phyloP scores from a whole-genome alignment of 2,113 vertebrate species.

The Malaclemys terrapin region DNA sequence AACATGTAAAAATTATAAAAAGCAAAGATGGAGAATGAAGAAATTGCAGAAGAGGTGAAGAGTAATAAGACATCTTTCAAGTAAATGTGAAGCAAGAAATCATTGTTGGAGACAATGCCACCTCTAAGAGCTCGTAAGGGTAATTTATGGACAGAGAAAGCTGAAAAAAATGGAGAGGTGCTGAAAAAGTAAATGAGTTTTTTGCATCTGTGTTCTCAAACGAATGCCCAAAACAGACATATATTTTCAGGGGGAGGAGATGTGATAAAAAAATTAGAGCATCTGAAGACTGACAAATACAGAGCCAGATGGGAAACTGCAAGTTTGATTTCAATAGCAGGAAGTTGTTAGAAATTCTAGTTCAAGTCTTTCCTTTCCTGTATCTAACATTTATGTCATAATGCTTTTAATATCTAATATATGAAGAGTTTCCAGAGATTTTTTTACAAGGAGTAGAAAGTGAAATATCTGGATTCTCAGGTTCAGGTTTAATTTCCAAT shows the following conservation, averaged over 20 bases:
- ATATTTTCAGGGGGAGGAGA: constrained; percentile 32
- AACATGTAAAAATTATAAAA: not conserved
- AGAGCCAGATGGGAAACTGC: not conserved
- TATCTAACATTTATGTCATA: not conserved
- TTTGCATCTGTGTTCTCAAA: constrained; percentile 11
- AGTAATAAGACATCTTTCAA: not conserved
- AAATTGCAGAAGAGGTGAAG: not conserved
- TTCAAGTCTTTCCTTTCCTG: not conserved
- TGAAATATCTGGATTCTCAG: not conserved
- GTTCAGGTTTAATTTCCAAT: not conserved
- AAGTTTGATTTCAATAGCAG: not conserved
- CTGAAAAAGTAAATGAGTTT: constrained; percentile 30
- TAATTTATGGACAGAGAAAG: constrained; percentile 6
- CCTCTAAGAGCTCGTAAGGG: constrained; percentile 17
- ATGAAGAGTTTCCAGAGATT: not conserved
- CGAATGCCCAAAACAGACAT: constrained; percentile 34
- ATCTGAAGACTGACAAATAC: not conserved
- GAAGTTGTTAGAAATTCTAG: not conserved
- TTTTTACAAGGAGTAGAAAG: not conserved
- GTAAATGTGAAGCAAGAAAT: not conserved
- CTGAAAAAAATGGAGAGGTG: not conserved
- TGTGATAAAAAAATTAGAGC: not conserved
- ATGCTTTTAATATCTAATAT: not conserved
- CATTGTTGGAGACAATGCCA: not conserved
- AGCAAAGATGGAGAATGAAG: not conserved